Evolutionary conservation across 37 sponge, comb jelly and placozoan species (phyloP), one percentile per base, ranked within the genome.

Genomic region (Halisarca cf. caerulea): DNA sequence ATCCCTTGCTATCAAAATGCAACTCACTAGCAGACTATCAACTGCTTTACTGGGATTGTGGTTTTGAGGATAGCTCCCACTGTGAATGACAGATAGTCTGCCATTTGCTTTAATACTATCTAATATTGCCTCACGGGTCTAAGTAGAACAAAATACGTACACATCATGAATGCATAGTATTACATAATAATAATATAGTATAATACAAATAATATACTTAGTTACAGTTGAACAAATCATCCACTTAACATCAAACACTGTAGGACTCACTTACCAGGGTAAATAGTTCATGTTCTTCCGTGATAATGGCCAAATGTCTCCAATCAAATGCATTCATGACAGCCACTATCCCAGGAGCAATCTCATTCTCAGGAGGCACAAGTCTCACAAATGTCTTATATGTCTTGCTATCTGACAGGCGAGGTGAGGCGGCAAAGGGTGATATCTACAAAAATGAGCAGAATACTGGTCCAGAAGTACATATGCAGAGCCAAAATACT

Each of bases 351-450:
- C 73, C 73, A 38, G 73, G 73, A 33, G 73, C 36, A 54, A 36
- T 58, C 14, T 32, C 47, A 15, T 32, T 15, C 24, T 80, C 59
- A 20, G 59, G 58, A 30, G 81, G 40, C 21, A 80, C 60, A 32
- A 25, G 61, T 3, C 59, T 32, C 34, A 90, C 58, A 78, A 85
- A 86, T 0, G 69, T 77, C 11, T 41, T 61, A 40, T 45, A 90
- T 0, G 51, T 69, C 0, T 42, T 45, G 37, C 0, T 55, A 24
- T 70, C 40, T 8, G 83, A 79, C 7, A 90, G 80, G 5, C 61
- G 54, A 39, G 91, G 91, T 59, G 88, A 78, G n/a, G 78, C 66
- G 9, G 91, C 82, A 0, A 80, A 15, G 27, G 85, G 55, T 0
- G 85, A 71, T n/a, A 87, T 85, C 88, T 87, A 47, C 11, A 47